A percentile compares a stretch with the other conserved stretches of the same genome.
Conservation (phyloP, 2,797 vertebrate species). For the Alauda arvensis region DNA sequence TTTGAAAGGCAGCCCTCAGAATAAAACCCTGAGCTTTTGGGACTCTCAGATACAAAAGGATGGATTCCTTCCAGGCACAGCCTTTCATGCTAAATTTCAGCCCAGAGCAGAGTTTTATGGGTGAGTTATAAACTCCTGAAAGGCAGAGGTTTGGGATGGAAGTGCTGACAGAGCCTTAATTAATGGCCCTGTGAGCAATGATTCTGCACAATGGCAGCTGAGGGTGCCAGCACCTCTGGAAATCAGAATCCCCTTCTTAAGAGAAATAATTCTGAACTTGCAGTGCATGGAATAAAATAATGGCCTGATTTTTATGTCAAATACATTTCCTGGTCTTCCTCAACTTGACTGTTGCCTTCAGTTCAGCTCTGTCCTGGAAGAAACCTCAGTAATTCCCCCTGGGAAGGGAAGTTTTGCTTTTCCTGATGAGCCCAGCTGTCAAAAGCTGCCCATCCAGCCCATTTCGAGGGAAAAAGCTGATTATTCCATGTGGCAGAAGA, state of each 20-base stretch:
- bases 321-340: background rate
- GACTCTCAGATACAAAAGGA: background rate
- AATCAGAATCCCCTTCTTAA: background rate
- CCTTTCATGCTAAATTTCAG: slow-evolving; percentile 23
- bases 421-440: background rate
- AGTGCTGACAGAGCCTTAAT: slow-evolving; percentile 24
- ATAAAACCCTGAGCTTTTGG: background rate
- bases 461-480: accelerated
- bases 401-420: background rate
- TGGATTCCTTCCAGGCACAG: slow-evolving; percentile 24
- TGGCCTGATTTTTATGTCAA: background rate
- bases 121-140: slow-evolving; percentile 31
- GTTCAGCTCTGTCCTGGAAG: background rate
- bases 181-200: background rate
- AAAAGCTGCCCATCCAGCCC: background rate
- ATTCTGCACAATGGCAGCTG: background rate
- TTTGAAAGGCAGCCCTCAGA: background rate
- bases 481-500: accelerated
- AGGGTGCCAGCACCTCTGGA: slow-evolving; percentile 13
- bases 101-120: slow-evolving; percentile 30
- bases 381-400: background rate
- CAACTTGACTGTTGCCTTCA: background rate
- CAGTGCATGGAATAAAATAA: background rate
- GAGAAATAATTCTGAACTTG: background rate
- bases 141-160: slow-evolving; percentile 27